Base-by-base conservation (phyloP, 2,797 vertebrate genomes). In the Loriculus beryllinus region DNA sequence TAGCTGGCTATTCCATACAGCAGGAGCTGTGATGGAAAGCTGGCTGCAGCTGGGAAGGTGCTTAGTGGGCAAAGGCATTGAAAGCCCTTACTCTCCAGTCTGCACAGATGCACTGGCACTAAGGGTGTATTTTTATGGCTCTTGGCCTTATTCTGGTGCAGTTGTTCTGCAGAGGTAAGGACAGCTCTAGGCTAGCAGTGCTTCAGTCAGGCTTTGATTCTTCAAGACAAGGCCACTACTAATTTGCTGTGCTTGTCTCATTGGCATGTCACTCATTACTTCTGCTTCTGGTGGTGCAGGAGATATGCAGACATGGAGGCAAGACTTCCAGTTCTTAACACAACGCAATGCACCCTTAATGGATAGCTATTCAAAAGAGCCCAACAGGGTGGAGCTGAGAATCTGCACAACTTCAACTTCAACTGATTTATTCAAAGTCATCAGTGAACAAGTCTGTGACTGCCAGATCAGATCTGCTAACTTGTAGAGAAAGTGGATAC, bases 121-220 rank as follows among this genome's bases (percentile, higher is more conserved):
- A 15, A 3, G 12, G 11, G 52, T 18, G 13, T 31, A 11, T 22
- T 51, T 91, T 67, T 47, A 39, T 14, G 17, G 35, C 43, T 43
- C 45, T 39, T 89, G 37, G 77, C 47, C 78, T 82, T 71, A 28
- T 74, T 4, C 4, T 64, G n/a, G 60, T 84, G 49, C 48, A 68
- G 60, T 68, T 42, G 57, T 65, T 43, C n/a, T 25, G 59, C 28
- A 51, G 69, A 91, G 76, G 29, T 75, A 80, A 49, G 49, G 75
- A 43, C 84, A 52, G 49, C 84, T 71, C 19, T 45, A 68, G 80
- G 74, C 90, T 70, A 85, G 78, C 68, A 72, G n/a, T 31, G 72
- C 48, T 79, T 78, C 69, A 69, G 72, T 81, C 92, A 92, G 62
- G 59, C 82, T 96, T 93, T 95, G 96, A 93, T 90, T 94, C 88